Evolutionary conservation across 2,797 vertebrate genomes (phyloP), one percentile per base, ranked within the genome.

Genomic region (Coreius guichenoti): DNA sequence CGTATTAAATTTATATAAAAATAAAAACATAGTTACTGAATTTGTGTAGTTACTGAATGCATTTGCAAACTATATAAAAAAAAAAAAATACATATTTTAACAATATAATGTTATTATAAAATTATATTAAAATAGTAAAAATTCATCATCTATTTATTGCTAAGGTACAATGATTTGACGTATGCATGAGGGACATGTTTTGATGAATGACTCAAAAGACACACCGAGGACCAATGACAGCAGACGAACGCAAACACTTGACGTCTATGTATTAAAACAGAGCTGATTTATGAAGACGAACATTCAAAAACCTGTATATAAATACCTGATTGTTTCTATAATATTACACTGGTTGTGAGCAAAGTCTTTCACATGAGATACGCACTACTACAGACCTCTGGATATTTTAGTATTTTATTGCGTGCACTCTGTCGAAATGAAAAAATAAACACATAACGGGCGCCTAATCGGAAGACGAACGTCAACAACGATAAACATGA

Each of bases 401-500:
- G 23, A 61, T 63, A 12, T 82, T 63, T 17, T 14, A 63, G 29
- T 54, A 33, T 74, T 73, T 74, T 11, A 58, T 36, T 63, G 17
- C 5, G 4, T 63, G 54, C 36, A 14, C 43, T 74, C 56, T 36
- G 54, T n/a, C 8, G 54, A 73, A 82, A 82, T 73, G 11, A 73
- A 61, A 82, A 43, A 63, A 63, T 56, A 74, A 74, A 82, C 56
- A 74, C 36, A n/a, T 75, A 68, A 51, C 11, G 1, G 14, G 14
- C 26, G 4, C 16, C 43, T 84, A 84, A 84, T 78, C 47, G 36
- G 33, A 78, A 31, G 47, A 69, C 49, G 17, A 67, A 84, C 13
- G n/a, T 83, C 56, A 65, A 65, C 39, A 73, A 2, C 70, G 51
- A 76, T 83, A 65, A 84, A 69, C n/a, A 51, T 43, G 73, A 43